phyloP scores from a whole-genome alignment of 1,140 invertebrate species.

The Aphis craccivora region DNA sequence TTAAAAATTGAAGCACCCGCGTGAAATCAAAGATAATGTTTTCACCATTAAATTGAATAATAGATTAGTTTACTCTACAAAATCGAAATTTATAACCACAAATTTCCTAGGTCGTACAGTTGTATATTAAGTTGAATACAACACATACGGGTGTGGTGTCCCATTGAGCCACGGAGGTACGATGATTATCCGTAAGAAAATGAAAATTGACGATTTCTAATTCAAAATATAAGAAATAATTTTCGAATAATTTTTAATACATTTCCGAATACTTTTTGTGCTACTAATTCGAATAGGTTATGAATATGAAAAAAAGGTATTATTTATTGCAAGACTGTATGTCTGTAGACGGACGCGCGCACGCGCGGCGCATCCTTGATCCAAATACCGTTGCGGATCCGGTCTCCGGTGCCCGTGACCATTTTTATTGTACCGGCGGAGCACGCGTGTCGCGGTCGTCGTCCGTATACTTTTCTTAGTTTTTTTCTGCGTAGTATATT shows the following conservation, averaged over 20 bases:
- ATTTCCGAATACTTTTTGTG: not conserved
- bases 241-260: no score
- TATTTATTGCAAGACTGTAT: not conserved
- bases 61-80: no score
- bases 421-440: conserved; percentile 30
- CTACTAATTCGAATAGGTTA: not conserved
- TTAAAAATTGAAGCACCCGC: no score
- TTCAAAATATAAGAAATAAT: not conserved
- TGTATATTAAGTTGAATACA: no score
- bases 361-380: conserved; percentile 42
- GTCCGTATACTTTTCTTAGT: not conserved
- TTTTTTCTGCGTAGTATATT: not conserved
- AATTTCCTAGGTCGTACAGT: no score
- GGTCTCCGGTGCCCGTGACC: conserved; percentile 26
- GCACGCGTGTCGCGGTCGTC: conserved; percentile 25
- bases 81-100: no score
- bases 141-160: no score
- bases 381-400: conserved; percentile 55
- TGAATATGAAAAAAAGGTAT: not conserved
- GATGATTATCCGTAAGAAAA: not conserved
- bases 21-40: no score
- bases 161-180: no score
- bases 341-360: not conserved
- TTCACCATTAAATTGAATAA: no score
- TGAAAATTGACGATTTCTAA: not conserved